Percentiles rank a stretch among this genome's conserved stretches.
These are phyloP conservation scores for Engystomops pustulosus DNA, from an alignment of 2,113 vertebrate species.

Conservation along the genomic window DNA sequence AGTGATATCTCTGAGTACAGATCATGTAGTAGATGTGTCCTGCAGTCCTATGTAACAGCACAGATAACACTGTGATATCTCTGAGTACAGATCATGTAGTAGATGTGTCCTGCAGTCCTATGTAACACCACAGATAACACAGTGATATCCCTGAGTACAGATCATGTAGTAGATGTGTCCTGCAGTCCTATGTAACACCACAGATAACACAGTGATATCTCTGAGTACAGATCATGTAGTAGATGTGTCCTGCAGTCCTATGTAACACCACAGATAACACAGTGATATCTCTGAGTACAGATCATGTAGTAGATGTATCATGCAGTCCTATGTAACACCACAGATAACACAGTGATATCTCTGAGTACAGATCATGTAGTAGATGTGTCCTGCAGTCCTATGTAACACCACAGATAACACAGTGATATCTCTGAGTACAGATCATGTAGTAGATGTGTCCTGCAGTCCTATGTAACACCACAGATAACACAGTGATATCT, in stretches of 20 bases:
- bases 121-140: too few species aligned
- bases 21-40: too few species aligned
- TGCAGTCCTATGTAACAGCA: too few species aligned
- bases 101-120: too few species aligned
- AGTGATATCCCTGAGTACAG: too few species aligned
- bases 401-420: not conserved
- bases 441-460: not conserved
- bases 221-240: not conserved
- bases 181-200: not conserved
- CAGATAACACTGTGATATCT: too few species aligned
- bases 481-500: not conserved
- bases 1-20: too few species aligned
- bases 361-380: not conserved
- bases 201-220: not conserved
- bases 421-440: too few species aligned
- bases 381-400: not conserved
- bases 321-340: not conserved
- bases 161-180: too few species aligned
- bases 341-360: not conserved
- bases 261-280: not conserved
- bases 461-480: not conserved
- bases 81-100: too few species aligned
- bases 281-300: too few species aligned
- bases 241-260: not conserved
- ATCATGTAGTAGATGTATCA: not conserved